Evolutionary conservation across 1,140 invertebrate genomes (phyloP).

Genomic region (Linepithema humile): DNA sequence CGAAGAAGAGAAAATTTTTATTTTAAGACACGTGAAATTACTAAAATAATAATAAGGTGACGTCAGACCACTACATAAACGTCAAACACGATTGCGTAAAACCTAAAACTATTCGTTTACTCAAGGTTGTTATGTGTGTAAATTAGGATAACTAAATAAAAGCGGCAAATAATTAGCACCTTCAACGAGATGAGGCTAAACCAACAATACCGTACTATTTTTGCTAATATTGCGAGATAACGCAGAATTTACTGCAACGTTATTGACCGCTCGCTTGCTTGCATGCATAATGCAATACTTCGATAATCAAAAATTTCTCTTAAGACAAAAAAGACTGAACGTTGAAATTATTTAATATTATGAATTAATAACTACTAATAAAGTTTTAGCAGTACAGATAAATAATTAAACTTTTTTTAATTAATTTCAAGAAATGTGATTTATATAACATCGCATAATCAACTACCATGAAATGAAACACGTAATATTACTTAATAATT

Average conservation of each 20-base stretch:
- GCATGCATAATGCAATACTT: neutral
- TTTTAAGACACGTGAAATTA: neutral
- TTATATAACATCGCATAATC: too few species aligned
- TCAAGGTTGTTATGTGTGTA: neutral
- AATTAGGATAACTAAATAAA: neutral
- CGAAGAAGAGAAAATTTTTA: neutral
- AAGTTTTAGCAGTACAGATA: too few species aligned
- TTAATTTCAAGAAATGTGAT: too few species aligned
- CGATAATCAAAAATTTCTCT: neutral
- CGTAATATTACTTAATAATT: too few species aligned
- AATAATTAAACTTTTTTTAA: neutral
- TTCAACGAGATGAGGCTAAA: neutral
- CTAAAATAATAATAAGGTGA: neutral
- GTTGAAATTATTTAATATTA: neutral
- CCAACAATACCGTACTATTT: slow-evolving; percentile 26
- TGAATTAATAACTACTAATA: too few species aligned
- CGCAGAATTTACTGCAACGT: neutral
- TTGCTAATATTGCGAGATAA: slow-evolving; percentile 10
- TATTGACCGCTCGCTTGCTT: neutral
- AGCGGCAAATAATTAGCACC: neutral
- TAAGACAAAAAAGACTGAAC: neutral
- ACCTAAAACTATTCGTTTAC: neutral
- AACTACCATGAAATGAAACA: too few species aligned
- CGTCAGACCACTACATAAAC: too few species aligned
- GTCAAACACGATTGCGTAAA: too few species aligned